A percentile compares a stretch with the other conserved stretches of the same genome.
These are phyloP conservation scores for Micromesistius poutassou DNA, from an alignment of 2,797 vertebrate species.

Conservation along the genomic window DNA sequence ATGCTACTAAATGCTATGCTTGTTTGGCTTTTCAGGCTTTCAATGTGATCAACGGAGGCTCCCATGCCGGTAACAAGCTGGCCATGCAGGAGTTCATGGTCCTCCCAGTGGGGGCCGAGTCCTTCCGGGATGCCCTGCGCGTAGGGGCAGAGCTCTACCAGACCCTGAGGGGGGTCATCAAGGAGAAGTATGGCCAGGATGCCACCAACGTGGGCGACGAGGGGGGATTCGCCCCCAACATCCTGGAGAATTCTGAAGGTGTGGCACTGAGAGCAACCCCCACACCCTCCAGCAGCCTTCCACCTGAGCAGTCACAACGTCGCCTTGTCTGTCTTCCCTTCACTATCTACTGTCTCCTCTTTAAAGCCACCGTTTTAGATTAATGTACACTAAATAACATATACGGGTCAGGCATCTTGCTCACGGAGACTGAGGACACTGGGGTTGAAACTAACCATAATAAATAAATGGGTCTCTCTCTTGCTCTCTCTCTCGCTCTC, in stretches of 20 bases:
- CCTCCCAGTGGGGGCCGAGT: constrained; percentile 87
- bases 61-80: constrained; percentile 88
- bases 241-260: constrained; percentile 93
- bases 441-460: too few relatives aligned
- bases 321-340: too few relatives aligned
- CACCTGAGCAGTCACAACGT: background rate
- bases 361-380: too few relatives aligned
- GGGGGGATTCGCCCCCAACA: constrained; percentile 92
- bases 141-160: constrained; percentile 90
- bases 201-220: constrained; percentile 92
- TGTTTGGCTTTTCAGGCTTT: constrained; percentile 75
- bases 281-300: background rate
- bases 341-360: too few relatives aligned
- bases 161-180: constrained; percentile 87
- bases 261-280: constrained; percentile 42
- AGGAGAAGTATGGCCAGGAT: constrained; percentile 91
- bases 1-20: background rate
- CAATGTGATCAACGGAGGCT: constrained; percentile 91
- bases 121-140: constrained; percentile 87
- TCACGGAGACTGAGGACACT: background rate
- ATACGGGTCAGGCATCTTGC: background rate
- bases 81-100: constrained; percentile 97
- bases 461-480: background rate
- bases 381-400: too few relatives aligned
- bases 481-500: background rate